Evolutionary conservation across 2,113 vertebrate genomes (phyloP).

Genomic region (Benitochromis conjunctus): DNA sequence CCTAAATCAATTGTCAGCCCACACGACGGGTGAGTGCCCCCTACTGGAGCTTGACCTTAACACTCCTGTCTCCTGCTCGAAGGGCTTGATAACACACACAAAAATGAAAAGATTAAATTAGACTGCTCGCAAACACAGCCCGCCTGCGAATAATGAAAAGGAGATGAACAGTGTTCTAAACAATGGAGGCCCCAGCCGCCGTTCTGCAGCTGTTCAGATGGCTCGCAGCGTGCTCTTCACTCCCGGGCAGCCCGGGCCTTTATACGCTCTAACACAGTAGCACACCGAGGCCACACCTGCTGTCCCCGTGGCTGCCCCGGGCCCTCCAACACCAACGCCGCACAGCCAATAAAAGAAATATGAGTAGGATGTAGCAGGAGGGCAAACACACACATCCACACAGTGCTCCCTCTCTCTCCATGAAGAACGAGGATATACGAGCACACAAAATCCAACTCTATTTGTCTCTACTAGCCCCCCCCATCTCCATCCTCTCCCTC

Average conservation of each 20-base stretch:
- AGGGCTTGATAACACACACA: background rate
- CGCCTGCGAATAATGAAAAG: constrained; percentile 48
- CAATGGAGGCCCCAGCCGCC: constrained; percentile 43
- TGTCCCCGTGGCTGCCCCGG: constrained; percentile 29
- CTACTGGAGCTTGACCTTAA: constrained; percentile 67
- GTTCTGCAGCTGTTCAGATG: constrained; percentile 45
- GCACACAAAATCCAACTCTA: constrained; percentile 54
- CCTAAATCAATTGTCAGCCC: constrained; percentile 64
- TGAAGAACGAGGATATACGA: constrained; percentile 53
- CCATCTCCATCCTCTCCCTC: constrained; percentile 38
- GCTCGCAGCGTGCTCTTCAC: constrained; percentile 56
- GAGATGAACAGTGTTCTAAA: constrained; percentile 30
- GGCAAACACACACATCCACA: constrained; percentile 27
- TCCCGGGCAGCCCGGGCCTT: constrained; percentile 37
- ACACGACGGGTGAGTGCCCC: constrained; percentile 52
- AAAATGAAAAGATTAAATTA: constrained; percentile 31
- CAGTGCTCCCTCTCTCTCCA: background rate
- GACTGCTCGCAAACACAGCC: constrained; percentile 16
- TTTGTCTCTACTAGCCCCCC: constrained; percentile 38
- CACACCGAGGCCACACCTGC: constrained; percentile 40
- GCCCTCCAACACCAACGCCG: constrained; percentile 14
- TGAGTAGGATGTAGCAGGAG: constrained; percentile 48
- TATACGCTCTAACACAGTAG: constrained; percentile 5
- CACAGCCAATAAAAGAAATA: constrained; percentile 63
- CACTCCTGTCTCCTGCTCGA: constrained; percentile 15